Conservation (phyloP, 2,888 invertebrate species). For the Himalopsyche kuldschensis region DNA sequence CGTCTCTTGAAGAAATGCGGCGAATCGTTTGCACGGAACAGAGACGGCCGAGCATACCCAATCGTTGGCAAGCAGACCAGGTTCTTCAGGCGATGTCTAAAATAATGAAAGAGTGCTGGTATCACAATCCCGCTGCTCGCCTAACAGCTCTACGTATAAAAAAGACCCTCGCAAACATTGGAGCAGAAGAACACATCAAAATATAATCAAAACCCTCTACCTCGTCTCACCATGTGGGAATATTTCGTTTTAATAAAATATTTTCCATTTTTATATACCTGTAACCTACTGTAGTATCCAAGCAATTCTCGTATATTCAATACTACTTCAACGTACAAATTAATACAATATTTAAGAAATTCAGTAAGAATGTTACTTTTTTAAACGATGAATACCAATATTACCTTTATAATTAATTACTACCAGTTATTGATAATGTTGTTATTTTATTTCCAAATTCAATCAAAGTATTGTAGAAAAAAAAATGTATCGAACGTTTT, state of each 20-base stretch:
- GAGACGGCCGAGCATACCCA: conserved; percentile 87
- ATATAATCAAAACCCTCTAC: conserved; percentile 42
- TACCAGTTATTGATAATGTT: no score
- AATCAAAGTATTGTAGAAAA: no score
- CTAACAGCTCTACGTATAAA: conserved; percentile 96
- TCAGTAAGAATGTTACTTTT: background rate
- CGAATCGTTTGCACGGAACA: conserved; percentile 84
- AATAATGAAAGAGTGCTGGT: conserved; percentile 99
- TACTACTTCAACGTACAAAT: background rate
- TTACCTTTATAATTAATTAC: no score
- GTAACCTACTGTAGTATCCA: background rate
- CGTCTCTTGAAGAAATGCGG: conserved; percentile 94
- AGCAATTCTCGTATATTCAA: background rate
- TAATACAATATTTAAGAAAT: background rate
- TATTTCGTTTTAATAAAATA: background rate
- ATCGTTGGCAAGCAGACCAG: conserved; percentile 85
- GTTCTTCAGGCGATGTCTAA: conserved; percentile 84
- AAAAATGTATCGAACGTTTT: no score
- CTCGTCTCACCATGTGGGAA: background rate
- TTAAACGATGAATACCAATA: background rate
- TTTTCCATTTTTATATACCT: background rate
- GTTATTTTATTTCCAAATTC: no score
- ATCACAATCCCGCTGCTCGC: conserved; percentile 92
- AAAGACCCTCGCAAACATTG: conserved; percentile 86
- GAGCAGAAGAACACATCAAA: conserved; percentile 64